Evolutionary conservation across 2,113 vertebrate genomes (phyloP), one percentile per base, ranked within the genome.

Genomic region (Prinia subflava): DNA sequence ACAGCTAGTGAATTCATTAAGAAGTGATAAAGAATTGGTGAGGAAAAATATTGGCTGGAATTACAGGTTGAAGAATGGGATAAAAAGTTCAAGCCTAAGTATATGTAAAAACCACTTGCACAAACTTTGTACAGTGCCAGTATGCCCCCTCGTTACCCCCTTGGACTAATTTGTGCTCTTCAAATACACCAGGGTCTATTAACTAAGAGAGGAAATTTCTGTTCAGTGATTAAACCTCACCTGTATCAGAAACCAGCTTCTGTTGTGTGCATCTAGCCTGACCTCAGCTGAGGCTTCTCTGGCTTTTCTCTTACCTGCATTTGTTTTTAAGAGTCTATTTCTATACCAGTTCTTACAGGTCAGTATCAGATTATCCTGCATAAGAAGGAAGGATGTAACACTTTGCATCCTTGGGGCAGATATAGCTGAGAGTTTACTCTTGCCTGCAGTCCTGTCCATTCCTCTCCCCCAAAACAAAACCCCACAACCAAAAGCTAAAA

Each of bases 401-500:
- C 22, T 84, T 64, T 8, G 15, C 56, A 57, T 46, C 65, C 50
- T 73, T 41, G 15, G 49, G 27, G 55, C 47, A 91, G 49, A 60
- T 63, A 65, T 1, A 20, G 35, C 69, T 9, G 6, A 60, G 69
- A 44, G n/a, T 89, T 87, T 19, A 41, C 24, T 71, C 41, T 25
- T 57, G 25, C 37, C 46, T 92, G 17, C 37, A 59, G 12, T 12
- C 49, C 35, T 50, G 35, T 12, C 64, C 64, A 11, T 53, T 56
- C 31, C 71, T 83, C 31, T 47, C 7, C 42, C 20, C 25, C 18
- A 23, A 20, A 46, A 16, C 73, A 64, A 41, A 25, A 52, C 13
- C 13, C 39, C 47, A 53, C 49, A 53, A 3, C 23, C 2, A 0
- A 37, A 13, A 0, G 0, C 11, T 50, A 59, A 53, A 63, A 15